Conservation (phyloP, 2,797 vertebrate genomes). For the Gymnocypris eckloni region DNA sequence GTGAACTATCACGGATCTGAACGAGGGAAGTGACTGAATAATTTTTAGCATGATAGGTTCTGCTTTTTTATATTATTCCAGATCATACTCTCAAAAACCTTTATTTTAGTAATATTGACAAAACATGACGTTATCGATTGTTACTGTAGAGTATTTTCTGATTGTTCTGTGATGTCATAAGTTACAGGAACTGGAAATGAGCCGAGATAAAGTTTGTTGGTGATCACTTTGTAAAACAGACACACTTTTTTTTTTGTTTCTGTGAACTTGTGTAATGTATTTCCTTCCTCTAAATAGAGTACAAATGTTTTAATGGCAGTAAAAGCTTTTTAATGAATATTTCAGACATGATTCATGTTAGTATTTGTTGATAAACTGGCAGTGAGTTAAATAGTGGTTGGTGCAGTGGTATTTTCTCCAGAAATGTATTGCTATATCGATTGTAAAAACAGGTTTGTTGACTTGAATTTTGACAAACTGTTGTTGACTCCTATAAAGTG, state of each 20-base stretch:
- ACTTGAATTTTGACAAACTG: conserved; percentile 3
- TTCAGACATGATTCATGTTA: conserved; percentile 13
- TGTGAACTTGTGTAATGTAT: conserved; percentile 20
- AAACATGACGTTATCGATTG: not conserved
- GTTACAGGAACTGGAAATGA: conserved; percentile 16
- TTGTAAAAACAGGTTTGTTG: conserved; percentile 8
- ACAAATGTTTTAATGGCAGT: conserved; percentile 36
- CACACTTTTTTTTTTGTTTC: not conserved
- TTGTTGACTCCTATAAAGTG: not conserved
- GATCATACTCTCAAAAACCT: not conserved
- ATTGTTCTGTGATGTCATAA: conserved; percentile 17
- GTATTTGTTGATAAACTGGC: conserved; percentile 12
- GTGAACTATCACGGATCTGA: conserved; percentile 18
- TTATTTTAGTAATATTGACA: not conserved
- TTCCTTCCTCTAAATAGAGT: conserved; percentile 33
- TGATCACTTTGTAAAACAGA: conserved; percentile 17
- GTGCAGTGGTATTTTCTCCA: not conserved
- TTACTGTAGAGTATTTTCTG: not conserved
- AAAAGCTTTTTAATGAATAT: conserved; percentile 48
- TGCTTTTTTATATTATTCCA: not conserved
- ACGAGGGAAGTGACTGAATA: not conserved
- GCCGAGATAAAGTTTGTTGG: not conserved
- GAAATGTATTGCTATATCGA: conserved; percentile 4
- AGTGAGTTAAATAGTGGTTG: not conserved
- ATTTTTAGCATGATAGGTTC: not conserved